Evolutionary conservation across 2,888 invertebrate genomes (phyloP), one percentile per base, ranked within the genome.

Genomic region (Nemurella pictetii): DNA sequence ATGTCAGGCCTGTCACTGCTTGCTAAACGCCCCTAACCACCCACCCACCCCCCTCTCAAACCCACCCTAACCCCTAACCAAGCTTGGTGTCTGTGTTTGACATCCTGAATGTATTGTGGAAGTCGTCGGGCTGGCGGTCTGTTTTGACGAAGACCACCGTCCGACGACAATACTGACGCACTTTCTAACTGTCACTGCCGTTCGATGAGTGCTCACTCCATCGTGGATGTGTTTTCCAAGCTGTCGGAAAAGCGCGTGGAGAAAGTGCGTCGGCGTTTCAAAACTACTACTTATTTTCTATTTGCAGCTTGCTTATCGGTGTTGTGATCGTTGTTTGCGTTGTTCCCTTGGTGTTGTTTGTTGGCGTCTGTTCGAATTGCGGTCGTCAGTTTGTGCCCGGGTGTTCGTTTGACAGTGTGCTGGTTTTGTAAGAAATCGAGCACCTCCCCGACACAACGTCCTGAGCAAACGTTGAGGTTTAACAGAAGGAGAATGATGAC

Each of bases 301-400:
- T 75, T 75, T 75, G 75, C 75, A 75, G 75, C 75, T 75, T 75
- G 75, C 75, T 27, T 75, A 27, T 27, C 28, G 26, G 26, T 75
- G 28, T 75, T 75, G 75, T 75, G 20, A 26, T 75, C 28, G 75
- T 75, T 75, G 75, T 75, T n/a, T 75, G 75, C 15, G 7, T 4
- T 12, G n/a, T 26, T 20, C 26, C 75, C 7, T 75, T 75, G 75
- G 0, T 27, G 75, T 75, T 26, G 28, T 75, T 75, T 75, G 75
- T 5, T 28, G 27, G 9, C 26, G 75, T 25, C 4, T 73, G 73
- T 26, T 75, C 26, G 26, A 75, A 20, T 55, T 20, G 55, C 55
- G 20, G 55, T 55, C 15, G 3, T 55, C 55, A 55, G 12, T 3
- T 55, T 55, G 55, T 55, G 9, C 55, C 15, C 55, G 55, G 9